Base-by-base conservation (phyloP, 2,797 vertebrate species). In the Oreochromis mossambicus region DNA sequence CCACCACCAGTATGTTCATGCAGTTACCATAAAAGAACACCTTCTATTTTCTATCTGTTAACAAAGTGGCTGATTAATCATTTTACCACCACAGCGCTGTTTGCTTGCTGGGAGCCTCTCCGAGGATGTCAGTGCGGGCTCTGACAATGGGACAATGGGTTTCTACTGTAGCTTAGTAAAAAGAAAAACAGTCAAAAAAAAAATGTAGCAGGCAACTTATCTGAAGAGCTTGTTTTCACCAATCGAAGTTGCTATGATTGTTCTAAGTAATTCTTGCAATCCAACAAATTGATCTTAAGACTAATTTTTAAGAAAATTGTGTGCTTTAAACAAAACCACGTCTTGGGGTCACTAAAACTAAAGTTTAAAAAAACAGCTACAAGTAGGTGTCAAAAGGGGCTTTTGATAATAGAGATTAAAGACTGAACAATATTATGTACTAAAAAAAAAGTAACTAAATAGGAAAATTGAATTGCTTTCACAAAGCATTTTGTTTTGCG, bases 1-100 rank as follows among this genome's bases (percentile, higher is more conserved):
- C 17, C 32, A 63, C 32, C 0, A 0, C 58, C 32, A 12, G 58
- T 63, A 63, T 36, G 17, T n/a, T 63, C 8, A 63, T n/a, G 32
- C 58, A 63, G 58, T 63, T 63, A 36, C 38, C n/a, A 43, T 63
- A 43, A 68, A 43, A 50, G 15, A 68, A 70, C 38, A 12, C 3
- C 21, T 19, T 34, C 3, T 43, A 43, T 46, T 73, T 73, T 48
- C 8, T 48, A 19, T 73, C 13, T 9, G 63, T 24, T 43, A 68
- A 68, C 38, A 24, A 68, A 43, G 8, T 43, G 5, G n/a, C 13
- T 68, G 38, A 46, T 12, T 73, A 29, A 73, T 11, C 15, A 19
- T 48, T 12, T 73, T 46, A 29, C 15, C 26, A 48, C 14, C 24
- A 19, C 13, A 2, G 24, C 0, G 2, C 66, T 19, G 24, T 43